A percentile compares a stretch with the other conserved stretches of the same genome.
Conservation (phyloP, 2,113 vertebrate species). For the Antechinus stuartii region DNA sequence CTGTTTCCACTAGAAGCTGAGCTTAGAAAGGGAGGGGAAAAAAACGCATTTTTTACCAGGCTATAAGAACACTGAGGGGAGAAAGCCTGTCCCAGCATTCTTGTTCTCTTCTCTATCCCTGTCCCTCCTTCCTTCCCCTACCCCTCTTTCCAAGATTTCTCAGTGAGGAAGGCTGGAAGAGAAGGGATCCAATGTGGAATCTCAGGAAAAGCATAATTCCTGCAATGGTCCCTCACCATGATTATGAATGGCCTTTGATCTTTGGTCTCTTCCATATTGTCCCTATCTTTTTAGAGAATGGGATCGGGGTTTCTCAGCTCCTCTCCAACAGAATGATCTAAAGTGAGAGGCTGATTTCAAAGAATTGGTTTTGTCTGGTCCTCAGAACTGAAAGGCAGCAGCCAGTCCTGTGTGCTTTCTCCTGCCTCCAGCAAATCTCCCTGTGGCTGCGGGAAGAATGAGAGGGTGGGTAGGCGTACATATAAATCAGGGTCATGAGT, state of each 20-base stretch:
- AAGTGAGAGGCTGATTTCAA: background rate
- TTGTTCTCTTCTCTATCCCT: background rate
- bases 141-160: background rate
- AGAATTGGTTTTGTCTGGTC: background rate
- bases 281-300: background rate
- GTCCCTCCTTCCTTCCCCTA: background rate
- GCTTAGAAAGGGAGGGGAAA: constrained; percentile 88
- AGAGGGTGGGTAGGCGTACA: background rate
- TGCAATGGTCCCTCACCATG: background rate
- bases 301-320: background rate
- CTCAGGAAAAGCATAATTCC: background rate
- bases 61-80: background rate
- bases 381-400: background rate
- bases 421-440: background rate
- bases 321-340: background rate
- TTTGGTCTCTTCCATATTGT: background rate
- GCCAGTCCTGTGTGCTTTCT: background rate
- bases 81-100: background rate
- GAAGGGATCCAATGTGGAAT: background rate
- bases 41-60: constrained; percentile 58
- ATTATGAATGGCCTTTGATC: background rate
- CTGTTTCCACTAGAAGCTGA: constrained; percentile 94
- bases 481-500: background rate
- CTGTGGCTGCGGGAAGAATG: background rate
- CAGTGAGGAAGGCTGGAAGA: background rate